Base-by-base conservation (phyloP, 2,113 vertebrate species). In the Brachyhypopomus gauderio region DNA sequence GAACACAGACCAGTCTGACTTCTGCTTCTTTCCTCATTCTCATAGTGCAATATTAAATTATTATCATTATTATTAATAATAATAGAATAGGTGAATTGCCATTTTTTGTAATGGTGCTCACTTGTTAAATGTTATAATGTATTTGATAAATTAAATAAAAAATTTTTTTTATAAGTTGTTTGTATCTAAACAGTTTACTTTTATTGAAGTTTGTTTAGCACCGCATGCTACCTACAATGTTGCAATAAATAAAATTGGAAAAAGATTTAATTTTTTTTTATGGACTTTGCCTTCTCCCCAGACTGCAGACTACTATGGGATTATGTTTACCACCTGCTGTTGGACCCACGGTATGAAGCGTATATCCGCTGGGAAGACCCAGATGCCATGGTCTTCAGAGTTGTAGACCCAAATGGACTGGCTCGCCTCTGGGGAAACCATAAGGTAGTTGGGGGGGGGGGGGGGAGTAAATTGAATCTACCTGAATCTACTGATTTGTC, bases 371-470 rank as follows among this genome's bases (percentile, higher is more conserved):
- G 97, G 96, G 95, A 97, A 75, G 95, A 98, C 76, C 88, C 84
- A 60, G 90, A 93, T 0, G 87, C 90, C 83, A 94, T 93, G 58
- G 83, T 96, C 56, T 98, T 98, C 84, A 90, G 94, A 0, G 91
- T 97, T 0, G 94, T 96, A 11, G 94, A 96, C 85, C 96, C 97
- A 0, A 96, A 94, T 0, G 95, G 96, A 76, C 92, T 98, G 0
- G 95, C 97, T 23, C 92, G 91, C 59, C 95, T 98, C 85, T 98
- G 96, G 97, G 97, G 96, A 17, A 96, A 95, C 88, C 96, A 98
- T 88, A 98, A 98, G 95, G 96, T 97, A 90, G 58, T 7, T 16
- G 20, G 23, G 3, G n/a, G 9, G 41, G 20, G 12, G 2, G 7
- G n/a, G 5, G 34, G 25, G 3, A 63, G 25, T 5, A 12, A 4